These are phyloP conservation scores for Zaprionus inermis DNA, from an alignment of 1,140 invertebrate species.

Conservation along the genomic window DNA sequence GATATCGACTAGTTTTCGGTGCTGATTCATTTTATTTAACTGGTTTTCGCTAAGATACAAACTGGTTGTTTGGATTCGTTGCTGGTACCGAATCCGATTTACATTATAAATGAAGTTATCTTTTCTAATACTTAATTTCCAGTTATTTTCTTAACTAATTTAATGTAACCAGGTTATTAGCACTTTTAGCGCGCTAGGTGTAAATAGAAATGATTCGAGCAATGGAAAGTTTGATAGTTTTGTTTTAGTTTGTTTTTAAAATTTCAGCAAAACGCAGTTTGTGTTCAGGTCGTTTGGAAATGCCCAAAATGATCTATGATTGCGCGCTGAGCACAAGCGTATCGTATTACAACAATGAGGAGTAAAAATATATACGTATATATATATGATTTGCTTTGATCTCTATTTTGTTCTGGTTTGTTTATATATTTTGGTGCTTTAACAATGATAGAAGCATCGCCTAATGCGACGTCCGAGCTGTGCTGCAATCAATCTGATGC, in stretches of 20 bases:
- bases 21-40: slow-evolving; percentile 2
- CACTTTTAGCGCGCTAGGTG: background rate
- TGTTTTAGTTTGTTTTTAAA: slow-evolving; percentile 4
- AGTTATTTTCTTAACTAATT: background rate
- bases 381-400: slow-evolving; percentile 62
- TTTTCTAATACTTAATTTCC: background rate
- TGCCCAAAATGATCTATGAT: slow-evolving; percentile 55
- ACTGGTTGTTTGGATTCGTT: slow-evolving; percentile 9
- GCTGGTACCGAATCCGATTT: background rate
- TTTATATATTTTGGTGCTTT: background rate
- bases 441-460: slow-evolving; percentile 1
- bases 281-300: slow-evolving; percentile 16
- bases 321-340: slow-evolving; percentile 42
- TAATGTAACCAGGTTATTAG: background rate
- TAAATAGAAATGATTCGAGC: background rate
- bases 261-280: slow-evolving; percentile 12
- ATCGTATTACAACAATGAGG: slow-evolving; percentile 53
- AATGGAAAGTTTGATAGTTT: background rate
- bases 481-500: slow-evolving; percentile 44
- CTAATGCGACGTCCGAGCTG: slow-evolving; percentile 29
- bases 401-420: slow-evolving; percentile 22
- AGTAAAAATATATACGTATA: slow-evolving; percentile 15
- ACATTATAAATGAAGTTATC: background rate
- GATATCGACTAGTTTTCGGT: slow-evolving; percentile 6
- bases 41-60: slow-evolving; percentile 11